Base-by-base conservation (phyloP, 1,140 invertebrate species). In the Heliothis subflexa region DNA sequence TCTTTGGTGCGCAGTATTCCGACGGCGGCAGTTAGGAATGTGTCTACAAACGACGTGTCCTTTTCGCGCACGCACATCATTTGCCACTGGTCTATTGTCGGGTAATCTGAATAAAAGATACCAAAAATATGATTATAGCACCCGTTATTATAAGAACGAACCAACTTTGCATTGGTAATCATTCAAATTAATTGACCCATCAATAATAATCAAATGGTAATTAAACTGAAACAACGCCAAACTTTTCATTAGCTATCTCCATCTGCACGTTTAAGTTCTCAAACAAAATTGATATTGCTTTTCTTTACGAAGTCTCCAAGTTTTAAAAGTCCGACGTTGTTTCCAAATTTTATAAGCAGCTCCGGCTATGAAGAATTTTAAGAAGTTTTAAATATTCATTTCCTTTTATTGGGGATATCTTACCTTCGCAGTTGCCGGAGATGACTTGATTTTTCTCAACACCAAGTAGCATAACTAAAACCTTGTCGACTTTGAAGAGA, bases 41-140 rank as follows among this genome's bases (percentile, higher is more conserved):
- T 97, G 55, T 97, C 97, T 7, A 98, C 97, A 85, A 98, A 98
- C 0, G 96, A 96, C 61, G 97, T 96, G 85, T 98, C 97, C 86
- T 98, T 97, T 86, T 98, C 97, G 0, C 96, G 96, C 3, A 97
- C 96, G 40, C 95, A 96, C 90, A 97, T 97, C 82, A 97, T 96
- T 52, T 96, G 95, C 97, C 97, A 98, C 81, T 96, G 95, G 40
- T 96, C 95, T 86, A 97, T 98, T 12, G 95, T 96, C 1, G 97
- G 95, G 77, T 98, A 95, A 18, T 96, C 96, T 95, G 89, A 73
- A 92, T 95, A 77, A 68, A 49, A 82, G 78, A 66, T 61, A 57
- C 50, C 0, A 52, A 18, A n/a, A n/a, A n/a, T 55, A 68, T 75
- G 68, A 79, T 72, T 47, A 59, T 68, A 55, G 4, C n/a, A 73